These are phyloP conservation scores for Ametastegia equiseti DNA, from an alignment of 2,888 invertebrate species.

Conservation along the genomic window DNA sequence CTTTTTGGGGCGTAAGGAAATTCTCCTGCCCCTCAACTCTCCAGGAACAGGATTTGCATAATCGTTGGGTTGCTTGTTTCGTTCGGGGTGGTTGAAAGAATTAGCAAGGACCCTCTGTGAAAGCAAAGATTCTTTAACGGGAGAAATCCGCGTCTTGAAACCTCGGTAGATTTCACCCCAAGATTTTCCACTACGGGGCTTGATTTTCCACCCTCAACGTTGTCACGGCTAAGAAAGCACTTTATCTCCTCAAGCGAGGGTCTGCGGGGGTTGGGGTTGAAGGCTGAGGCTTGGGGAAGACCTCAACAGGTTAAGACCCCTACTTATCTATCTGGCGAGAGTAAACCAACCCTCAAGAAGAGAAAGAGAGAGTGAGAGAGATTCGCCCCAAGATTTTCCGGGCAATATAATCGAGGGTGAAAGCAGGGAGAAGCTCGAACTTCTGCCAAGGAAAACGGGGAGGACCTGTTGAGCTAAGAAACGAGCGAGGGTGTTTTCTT, in stretches of 20 bases:
- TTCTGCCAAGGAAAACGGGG: constrained; percentile 27
- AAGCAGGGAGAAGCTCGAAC: neutral
- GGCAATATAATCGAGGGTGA: constrained; percentile 45
- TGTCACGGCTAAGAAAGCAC: constrained; percentile 47
- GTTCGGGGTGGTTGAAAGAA: no score
- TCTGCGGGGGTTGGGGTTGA: neutral
- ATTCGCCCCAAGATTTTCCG: constrained; percentile 60
- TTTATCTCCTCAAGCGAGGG: constrained; percentile 33
- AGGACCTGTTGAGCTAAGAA: constrained; percentile 45
- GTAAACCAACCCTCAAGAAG: constrained; percentile 63
- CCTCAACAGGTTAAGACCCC: constrained; percentile 72
- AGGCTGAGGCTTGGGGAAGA: constrained; percentile 57
- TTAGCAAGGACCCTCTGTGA: no score
- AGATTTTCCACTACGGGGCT: constrained; percentile 8
- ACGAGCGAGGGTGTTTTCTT: constrained; percentile 36
- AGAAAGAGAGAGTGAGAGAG: no score
- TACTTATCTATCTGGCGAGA: constrained; percentile 43
- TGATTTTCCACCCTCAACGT: constrained; percentile 29
- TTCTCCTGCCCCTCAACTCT: no score
- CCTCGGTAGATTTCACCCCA: constrained; percentile 37
- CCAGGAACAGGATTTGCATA: constrained; percentile 9
- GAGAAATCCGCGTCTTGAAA: constrained; percentile 24
- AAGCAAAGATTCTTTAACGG: constrained; percentile 18
- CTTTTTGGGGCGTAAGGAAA: no score
- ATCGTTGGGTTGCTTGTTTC: neutral